phyloP scores from a whole-genome alignment of 2,797 vertebrate species.

The Poeciliopsis gracilis region DNA sequence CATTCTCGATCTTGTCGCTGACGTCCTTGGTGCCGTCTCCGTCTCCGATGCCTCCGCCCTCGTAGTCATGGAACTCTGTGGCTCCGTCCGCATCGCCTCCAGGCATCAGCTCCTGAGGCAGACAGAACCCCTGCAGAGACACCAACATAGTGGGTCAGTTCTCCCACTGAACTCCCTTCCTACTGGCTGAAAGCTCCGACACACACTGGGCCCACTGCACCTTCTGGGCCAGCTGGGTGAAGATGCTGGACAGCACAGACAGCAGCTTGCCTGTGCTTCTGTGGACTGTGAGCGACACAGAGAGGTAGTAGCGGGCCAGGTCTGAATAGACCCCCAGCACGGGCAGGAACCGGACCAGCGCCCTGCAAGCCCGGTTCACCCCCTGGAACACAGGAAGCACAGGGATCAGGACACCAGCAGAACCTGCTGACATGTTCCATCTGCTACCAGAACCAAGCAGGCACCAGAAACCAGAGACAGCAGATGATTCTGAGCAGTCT shows the following conservation, averaged over 20 bases:
- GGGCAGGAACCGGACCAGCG: constrained; percentile 87
- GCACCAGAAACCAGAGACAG: background rate
- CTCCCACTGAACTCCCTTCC: background rate
- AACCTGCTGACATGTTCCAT: background rate
- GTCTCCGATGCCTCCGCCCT: constrained; percentile 94
- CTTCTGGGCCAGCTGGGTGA: constrained; percentile 93
- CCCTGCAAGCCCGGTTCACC: constrained; percentile 83
- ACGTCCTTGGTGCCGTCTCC: constrained; percentile 95
- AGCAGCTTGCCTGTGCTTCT: constrained; percentile 91
- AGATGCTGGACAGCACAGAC: constrained; percentile 88
- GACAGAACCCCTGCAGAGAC: constrained; percentile 89
- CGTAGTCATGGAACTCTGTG: constrained; percentile 92
- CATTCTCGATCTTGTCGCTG: constrained; percentile 95
- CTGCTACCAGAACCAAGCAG: background rate
- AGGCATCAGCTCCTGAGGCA: constrained; percentile 91
- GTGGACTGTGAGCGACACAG: constrained; percentile 87
- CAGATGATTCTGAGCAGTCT: background rate
- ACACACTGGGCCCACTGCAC: constrained; percentile 66
- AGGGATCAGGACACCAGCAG: background rate
- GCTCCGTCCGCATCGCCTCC: constrained; percentile 88
- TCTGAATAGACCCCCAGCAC: constrained; percentile 89
- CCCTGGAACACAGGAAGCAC: constrained; percentile 71
- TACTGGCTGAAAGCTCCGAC: background rate
- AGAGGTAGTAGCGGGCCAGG: constrained; percentile 89
- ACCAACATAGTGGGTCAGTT: background rate